Evolutionary conservation across 1,140 invertebrate genomes (phyloP), one percentile per base, ranked within the genome.

Genomic region (Apis mellifera): DNA sequence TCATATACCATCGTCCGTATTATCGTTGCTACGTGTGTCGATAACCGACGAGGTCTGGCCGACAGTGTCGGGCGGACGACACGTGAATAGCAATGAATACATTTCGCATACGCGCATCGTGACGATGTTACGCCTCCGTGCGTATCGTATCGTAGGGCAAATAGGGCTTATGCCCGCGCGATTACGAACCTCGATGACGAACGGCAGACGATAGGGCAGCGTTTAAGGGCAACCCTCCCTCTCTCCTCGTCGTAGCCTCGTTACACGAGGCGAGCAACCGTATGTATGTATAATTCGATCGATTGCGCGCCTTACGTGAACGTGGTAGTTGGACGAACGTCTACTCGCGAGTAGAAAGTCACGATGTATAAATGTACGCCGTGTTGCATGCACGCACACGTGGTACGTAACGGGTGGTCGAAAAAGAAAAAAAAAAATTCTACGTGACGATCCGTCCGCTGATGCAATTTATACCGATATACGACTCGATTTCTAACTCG

Each of bases 351-450:
- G 70, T 70, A 66, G 80, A 86, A 65, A 86, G 69, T 86, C 68
- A 81, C 77, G 77, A 86, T 86, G 74, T 57, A 73, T 76, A 65
- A 82, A 83, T 80, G 65, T 70, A 65, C 57, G 23, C 32, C 19
- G 42, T 15, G 72, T 72, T 62, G 85, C 84, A 78, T 87, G 82
- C 77, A 74, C 50, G 73, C 62, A 62, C 69, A 86, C 84, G 85
- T 86, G 86, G 32, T 78, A 74, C 71, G 55, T 78, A 72, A 83
- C 78, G 62, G 59, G 59, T 55, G 74, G 55, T 32, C 74, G 66
- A 76, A n/a, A 69, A 68, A 72, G 65, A 85, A 86, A 77, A 66
- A 86, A 77, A 66, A 69, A 77, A 66, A 69, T 57, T 21, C 68
- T 57, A 85, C 83, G 71, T 82, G 70, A 83, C 81, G 55, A 64